These are phyloP conservation scores for Thalassarche chlororhynchos DNA, from an alignment of 2,113 vertebrate species.

Conservation along the genomic window DNA sequence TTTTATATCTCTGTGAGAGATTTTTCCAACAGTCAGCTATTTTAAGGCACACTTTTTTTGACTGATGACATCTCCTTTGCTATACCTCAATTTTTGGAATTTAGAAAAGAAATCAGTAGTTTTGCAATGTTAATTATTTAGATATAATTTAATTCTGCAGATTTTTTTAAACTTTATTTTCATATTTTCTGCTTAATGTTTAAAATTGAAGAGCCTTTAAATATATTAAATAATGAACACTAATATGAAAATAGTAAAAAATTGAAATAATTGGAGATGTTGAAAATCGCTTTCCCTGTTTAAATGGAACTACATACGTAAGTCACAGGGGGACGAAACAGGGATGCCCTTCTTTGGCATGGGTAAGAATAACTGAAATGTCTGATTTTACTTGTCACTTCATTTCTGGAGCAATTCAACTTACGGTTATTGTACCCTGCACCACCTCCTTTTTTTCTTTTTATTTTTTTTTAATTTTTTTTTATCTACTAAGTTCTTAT, in stretches of 20 bases:
- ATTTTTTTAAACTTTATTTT: constrained; percentile 91
- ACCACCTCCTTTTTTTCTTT: constrained; percentile 63
- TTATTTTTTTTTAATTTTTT: not conserved
- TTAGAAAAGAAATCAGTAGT: constrained; percentile 86
- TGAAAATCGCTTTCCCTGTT: constrained; percentile 71
- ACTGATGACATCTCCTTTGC: constrained; percentile 87
- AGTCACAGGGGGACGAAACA: constrained; percentile 59
- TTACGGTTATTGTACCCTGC: constrained; percentile 69
- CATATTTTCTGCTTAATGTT: constrained; percentile 89
- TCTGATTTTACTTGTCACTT: constrained; percentile 64
- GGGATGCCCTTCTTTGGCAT: constrained; percentile 61
- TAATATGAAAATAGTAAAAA: constrained; percentile 72
- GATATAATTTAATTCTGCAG: constrained; percentile 88
- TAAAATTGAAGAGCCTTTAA: constrained; percentile 85
- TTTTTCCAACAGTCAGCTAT: constrained; percentile 87
- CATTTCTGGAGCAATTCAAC: constrained; percentile 71
- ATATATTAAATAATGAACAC: constrained; percentile 83
- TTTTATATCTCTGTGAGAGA: constrained; percentile 84
- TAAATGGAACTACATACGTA: constrained; percentile 51
- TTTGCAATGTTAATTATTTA: constrained; percentile 88
- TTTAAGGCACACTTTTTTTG: constrained; percentile 87
- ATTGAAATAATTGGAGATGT: constrained; percentile 80
- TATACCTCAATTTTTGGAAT: constrained; percentile 89
- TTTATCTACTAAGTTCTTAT: constrained; percentile 80
- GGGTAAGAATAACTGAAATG: constrained; percentile 69